Evolutionary conservation across 2,888 invertebrate genomes (phyloP).

Genomic region (Adela reaumurella): DNA sequence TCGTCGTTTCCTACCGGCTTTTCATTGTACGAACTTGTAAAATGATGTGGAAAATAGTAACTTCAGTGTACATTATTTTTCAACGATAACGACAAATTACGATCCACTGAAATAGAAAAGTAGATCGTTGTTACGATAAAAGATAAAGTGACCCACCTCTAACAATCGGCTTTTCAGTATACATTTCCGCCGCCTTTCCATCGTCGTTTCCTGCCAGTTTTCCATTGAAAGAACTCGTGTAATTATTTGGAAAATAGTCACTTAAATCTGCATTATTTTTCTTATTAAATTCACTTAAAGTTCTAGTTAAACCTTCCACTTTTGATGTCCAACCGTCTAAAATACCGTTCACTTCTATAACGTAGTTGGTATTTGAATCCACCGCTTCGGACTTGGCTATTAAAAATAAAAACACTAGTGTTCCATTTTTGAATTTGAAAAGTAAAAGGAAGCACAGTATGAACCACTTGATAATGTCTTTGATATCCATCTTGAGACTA

Average conservation of each 20-base stretch:
- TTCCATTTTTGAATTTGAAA: too few relatives aligned
- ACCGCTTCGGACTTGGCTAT: background rate
- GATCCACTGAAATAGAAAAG: too few relatives aligned
- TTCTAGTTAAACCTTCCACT: background rate
- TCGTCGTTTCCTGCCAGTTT: too few relatives aligned
- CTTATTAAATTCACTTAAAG: background rate
- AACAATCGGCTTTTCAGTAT: too few relatives aligned
- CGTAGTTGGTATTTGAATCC: background rate
- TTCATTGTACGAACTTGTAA: too few relatives aligned
- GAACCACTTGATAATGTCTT: constrained; percentile 49
- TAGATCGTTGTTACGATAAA: too few relatives aligned
- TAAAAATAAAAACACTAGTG: background rate
- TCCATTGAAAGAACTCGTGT: background rate
- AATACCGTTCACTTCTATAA: background rate
- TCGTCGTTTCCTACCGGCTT: too few relatives aligned
- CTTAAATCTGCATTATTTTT: background rate
- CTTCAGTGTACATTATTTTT: too few relatives aligned
- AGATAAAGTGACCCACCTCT: too few relatives aligned
- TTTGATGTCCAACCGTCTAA: background rate
- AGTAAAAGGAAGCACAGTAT: constrained; percentile 36
- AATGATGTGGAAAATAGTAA: too few relatives aligned
- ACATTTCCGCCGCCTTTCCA: too few relatives aligned
- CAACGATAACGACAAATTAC: too few relatives aligned
- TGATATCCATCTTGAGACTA: constrained; percentile 32
- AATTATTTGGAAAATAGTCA: background rate